Base-by-base conservation (phyloP, 1,140 invertebrate genomes). In the Eriosoma lanigerum region DNA sequence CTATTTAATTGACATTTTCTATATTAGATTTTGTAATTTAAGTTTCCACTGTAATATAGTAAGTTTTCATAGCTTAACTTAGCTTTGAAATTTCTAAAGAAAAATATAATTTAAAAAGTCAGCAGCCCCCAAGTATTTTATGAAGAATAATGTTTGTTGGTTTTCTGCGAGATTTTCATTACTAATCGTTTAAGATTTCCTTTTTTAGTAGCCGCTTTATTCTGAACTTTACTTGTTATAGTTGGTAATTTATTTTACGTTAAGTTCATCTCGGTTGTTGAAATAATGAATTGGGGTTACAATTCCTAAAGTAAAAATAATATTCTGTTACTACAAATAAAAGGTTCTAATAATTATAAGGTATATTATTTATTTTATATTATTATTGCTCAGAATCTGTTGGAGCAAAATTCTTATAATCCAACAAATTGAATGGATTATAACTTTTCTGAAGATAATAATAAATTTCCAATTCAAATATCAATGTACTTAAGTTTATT, bases 81-180 rank as follows among this genome's bases (percentile, higher is more conserved):
- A 12, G 44, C 29, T 38, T 38, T 38, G 19, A 44, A n/a, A 44
- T n/a, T 44, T 66, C 3, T 13, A 38, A 38, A 66, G 19, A 66
- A 66, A 64, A 66, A 66, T 44, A 66, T 44, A 66, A 44, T 66
- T 66, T 21, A 66, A 66, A 38, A 66, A 66, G 32, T 66, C 32
- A 6, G 60, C 29, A 19, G 3, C 60, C 26, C 2, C 26, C 60
- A 15, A 17, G 17, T 32, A 38, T 38, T 64, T 64, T 38, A 66
- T 66, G 32, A 44, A 44, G 19, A 19, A 44, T 21, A 66, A 44
- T n/a, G 19, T 32, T 66, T 66, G 62, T 66, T 17, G 32, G 32
- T 38, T 66, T 66, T 8, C 21, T n/a, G n/a, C 10, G 60, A 64
- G n/a, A 66, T 44, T 66, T 66, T n/a, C 21, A 19, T 44, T 66